Evolutionary conservation across 2,888 invertebrate genomes (phyloP).

Genomic region (Zhengitettix transpicula): DNA sequence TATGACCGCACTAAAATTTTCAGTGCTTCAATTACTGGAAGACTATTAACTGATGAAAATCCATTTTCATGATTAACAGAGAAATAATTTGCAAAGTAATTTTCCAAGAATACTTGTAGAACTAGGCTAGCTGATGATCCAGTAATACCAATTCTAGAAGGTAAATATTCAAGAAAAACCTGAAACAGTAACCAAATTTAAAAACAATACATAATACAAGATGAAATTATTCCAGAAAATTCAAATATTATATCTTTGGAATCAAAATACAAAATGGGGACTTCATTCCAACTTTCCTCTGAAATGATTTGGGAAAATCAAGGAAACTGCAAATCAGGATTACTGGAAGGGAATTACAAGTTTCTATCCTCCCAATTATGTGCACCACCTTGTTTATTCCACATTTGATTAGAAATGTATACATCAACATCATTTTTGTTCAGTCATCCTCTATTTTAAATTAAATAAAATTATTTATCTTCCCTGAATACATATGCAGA

Average conservation of each 20-base stretch:
- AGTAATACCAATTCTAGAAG: constrained; percentile 43
- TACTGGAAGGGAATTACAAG: no score
- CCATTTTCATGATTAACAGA: not conserved
- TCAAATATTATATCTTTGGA: not conserved
- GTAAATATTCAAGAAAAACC: constrained; percentile 46
- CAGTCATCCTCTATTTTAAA: no score
- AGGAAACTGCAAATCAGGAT: not conserved
- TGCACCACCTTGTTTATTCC: no score
- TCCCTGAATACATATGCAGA: not conserved
- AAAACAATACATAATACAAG: not conserved
- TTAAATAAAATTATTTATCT: not conserved
- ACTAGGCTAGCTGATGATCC: constrained; percentile 19
- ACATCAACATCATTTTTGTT: no score
- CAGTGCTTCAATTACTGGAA: constrained; percentile 15
- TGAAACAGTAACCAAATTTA: constrained; percentile 20
- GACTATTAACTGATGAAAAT: constrained; percentile 10
- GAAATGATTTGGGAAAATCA: not conserved
- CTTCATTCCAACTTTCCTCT: not conserved
- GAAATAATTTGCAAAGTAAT: constrained; percentile 11
- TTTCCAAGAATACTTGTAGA: constrained; percentile 17
- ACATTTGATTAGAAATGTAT: no score
- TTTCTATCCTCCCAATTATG: no score
- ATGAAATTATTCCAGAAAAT: no score
- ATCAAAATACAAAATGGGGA: not conserved
- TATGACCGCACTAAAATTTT: constrained; percentile 22